phyloP scores from a whole-genome alignment of 2,888 invertebrate species.

The Matsumyia berberina region DNA sequence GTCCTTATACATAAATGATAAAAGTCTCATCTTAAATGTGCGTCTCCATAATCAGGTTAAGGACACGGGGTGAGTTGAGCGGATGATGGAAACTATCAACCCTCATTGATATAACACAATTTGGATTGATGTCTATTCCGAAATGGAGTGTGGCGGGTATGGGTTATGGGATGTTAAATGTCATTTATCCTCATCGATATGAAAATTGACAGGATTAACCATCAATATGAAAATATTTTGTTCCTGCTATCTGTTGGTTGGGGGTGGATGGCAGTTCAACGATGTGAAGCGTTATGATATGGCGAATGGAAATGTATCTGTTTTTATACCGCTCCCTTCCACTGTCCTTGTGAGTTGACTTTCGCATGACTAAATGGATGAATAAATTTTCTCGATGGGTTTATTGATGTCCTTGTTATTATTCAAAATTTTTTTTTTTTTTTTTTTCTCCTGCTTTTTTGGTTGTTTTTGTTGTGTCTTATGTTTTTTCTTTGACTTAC shows the following conservation, averaged over 20 bases:
- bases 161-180: slow-evolving; percentile 44
- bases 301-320: slow-evolving; percentile 39
- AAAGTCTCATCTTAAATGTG: slow-evolving; percentile 39
- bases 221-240: slow-evolving; percentile 65
- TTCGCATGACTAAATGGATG: slow-evolving; percentile 63
- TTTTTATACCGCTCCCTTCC: background rate
- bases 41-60: slow-evolving; percentile 42
- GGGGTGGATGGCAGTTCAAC: slow-evolving; percentile 35
- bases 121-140: slow-evolving; percentile 32
- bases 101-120: slow-evolving; percentile 47
- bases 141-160: background rate
- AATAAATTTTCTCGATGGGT: slow-evolving; percentile 57
- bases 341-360: slow-evolving; percentile 25
- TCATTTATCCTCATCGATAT: slow-evolving; percentile 67
- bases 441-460: slow-evolving; percentile 10
- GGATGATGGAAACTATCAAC: slow-evolving; percentile 41
- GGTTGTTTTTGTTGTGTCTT: slow-evolving; percentile 17
- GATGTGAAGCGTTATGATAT: slow-evolving; percentile 57
- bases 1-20: slow-evolving; percentile 24
- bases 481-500: slow-evolving; percentile 32
- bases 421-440: slow-evolving; percentile 41
- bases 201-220: slow-evolving; percentile 70
- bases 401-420: slow-evolving; percentile 65
- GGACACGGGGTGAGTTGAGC: background rate
- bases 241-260: slow-evolving; percentile 4